These are phyloP conservation scores for Hephaestus fuliginosus DNA, from an alignment of 2,797 vertebrate genomes.

Conservation along the genomic window DNA sequence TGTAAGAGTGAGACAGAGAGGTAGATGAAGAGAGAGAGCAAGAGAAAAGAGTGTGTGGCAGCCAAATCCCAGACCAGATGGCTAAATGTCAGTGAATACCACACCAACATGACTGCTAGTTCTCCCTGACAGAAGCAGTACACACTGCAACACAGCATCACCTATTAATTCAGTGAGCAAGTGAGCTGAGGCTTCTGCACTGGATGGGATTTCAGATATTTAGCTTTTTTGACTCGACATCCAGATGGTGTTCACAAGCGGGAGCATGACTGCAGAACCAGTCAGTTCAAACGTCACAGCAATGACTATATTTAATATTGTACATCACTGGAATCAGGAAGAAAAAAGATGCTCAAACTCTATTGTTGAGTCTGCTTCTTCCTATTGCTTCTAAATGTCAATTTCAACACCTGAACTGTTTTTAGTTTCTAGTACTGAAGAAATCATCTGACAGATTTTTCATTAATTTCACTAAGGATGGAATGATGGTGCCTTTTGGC, in stretches of 20 bases:
- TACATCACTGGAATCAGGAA: not conserved
- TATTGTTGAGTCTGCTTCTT: conserved; percentile 23
- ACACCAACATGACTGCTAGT: conserved; percentile 68
- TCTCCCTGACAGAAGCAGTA: conserved; percentile 52
- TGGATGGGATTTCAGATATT: conserved; percentile 27
- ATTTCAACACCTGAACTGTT: conserved; percentile 24
- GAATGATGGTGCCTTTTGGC: conserved; percentile 20
- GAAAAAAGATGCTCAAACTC: not conserved
- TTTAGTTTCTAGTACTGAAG: not conserved
- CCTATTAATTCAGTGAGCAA: conserved; percentile 53
- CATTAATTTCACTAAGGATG: conserved; percentile 14
- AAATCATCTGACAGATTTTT: conserved; percentile 16
- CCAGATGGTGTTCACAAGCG: conserved; percentile 2
- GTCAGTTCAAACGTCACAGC: not conserved
- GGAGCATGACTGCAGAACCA: not conserved
- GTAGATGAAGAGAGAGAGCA: conserved; percentile 13
- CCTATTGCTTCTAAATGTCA: conserved; percentile 23
- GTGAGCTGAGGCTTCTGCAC: conserved; percentile 25
- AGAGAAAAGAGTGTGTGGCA: conserved; percentile 37
- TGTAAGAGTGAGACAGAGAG: conserved; percentile 17
- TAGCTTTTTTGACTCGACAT: not conserved
- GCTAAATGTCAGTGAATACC: conserved; percentile 84
- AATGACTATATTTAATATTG: conserved; percentile 5
- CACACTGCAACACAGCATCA: conserved; percentile 48
- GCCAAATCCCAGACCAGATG: conserved; percentile 77